phyloP scores from a whole-genome alignment of 1,140 invertebrate species.

The Zaprionus davidi region DNA sequence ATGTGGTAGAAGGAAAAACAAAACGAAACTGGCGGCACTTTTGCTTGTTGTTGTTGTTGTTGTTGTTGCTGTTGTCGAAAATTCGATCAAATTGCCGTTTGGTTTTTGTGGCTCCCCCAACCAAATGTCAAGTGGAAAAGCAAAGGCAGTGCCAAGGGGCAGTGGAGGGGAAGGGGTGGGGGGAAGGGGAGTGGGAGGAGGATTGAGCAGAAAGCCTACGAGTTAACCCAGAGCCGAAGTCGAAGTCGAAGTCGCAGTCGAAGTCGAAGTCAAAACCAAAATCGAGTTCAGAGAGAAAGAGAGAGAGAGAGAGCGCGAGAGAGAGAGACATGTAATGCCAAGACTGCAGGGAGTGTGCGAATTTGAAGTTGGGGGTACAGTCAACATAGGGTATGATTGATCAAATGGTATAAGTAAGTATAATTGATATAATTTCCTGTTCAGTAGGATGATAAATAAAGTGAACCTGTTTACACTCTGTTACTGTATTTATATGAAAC shows the following conservation, averaged over 20 bases:
- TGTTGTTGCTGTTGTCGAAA: slow-evolving; percentile 30
- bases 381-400: background rate
- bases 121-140: slow-evolving; percentile 64
- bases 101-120: slow-evolving; percentile 33
- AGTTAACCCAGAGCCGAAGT: background rate
- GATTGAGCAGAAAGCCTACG: background rate
- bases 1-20: slow-evolving; percentile 48
- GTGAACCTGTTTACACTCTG: too few species aligned
- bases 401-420: background rate
- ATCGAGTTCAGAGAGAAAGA: slow-evolving; percentile 1
- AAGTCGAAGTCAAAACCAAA: background rate
- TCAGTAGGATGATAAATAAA: background rate
- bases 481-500: too few species aligned
- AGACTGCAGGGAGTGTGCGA: slow-evolving; percentile 18
- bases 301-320: background rate
- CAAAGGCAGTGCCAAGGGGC: background rate
- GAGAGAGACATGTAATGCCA: background rate
- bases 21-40: slow-evolving; percentile 40
- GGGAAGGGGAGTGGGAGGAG: background rate
- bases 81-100: slow-evolving; percentile 39
- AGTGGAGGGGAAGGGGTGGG: too few species aligned
- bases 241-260: background rate
- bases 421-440: background rate
- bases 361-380: background rate
- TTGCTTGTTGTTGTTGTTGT: background rate